These are phyloP conservation scores for Elysia crispata DNA, from an alignment of 2,888 invertebrate species.

Conservation along the genomic window DNA sequence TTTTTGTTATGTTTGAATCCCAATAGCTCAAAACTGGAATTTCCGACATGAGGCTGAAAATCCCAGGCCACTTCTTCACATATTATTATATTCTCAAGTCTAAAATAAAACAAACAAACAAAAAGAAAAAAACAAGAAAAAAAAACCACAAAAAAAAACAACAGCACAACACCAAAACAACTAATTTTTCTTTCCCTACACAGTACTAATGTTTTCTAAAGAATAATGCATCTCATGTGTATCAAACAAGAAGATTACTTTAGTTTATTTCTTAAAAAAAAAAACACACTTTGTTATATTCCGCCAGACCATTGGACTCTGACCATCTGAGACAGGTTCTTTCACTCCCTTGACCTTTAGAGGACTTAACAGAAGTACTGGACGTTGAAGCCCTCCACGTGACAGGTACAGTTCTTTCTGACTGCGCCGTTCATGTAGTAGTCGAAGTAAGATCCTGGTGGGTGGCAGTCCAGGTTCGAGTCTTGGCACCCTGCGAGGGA, in stretches of 20 bases:
- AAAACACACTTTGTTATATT: too few relatives aligned
- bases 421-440: slow-evolving; percentile 31
- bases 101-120: too few relatives aligned
- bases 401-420: slow-evolving; percentile 31
- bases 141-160: too few relatives aligned
- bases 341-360: not conserved
- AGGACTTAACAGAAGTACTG: slow-evolving; percentile 36
- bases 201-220: not conserved
- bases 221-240: too few relatives aligned
- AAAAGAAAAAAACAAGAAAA: too few relatives aligned
- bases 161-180: not conserved
- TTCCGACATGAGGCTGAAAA: too few relatives aligned
- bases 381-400: slow-evolving; percentile 6
- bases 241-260: too few relatives aligned
- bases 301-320: not conserved
- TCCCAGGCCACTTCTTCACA: too few relatives aligned
- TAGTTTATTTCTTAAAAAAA: too few relatives aligned
- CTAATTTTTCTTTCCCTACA: not conserved
- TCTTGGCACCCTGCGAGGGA: slow-evolving; percentile 40
- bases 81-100: too few relatives aligned
- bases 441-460: slow-evolving; percentile 34
- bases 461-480: slow-evolving; percentile 34
- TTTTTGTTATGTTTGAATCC: too few relatives aligned
- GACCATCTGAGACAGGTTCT: not conserved
- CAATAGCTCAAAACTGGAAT: too few relatives aligned